These are phyloP conservation scores for Scrobipalpa costella DNA, from an alignment of 2,888 invertebrate species.

Conservation along the genomic window DNA sequence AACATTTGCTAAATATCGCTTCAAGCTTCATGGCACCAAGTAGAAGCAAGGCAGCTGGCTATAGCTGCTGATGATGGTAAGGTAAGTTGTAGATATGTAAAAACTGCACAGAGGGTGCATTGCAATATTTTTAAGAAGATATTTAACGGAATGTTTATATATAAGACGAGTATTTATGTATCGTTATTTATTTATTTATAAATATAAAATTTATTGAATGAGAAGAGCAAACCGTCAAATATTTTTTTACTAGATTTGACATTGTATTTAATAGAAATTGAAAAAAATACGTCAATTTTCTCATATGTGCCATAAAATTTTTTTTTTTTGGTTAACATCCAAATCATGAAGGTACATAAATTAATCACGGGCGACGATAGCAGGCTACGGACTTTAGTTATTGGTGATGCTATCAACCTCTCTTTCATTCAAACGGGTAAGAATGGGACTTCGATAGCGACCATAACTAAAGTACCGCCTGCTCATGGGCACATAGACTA, in stretches of 20 bases:
- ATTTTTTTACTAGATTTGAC: background rate
- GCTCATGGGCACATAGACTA: too few relatives aligned
- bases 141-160: background rate
- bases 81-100: slow-evolving; percentile 21
- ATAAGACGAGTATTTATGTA: background rate
- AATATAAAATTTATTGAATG: too few relatives aligned
- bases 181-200: background rate
- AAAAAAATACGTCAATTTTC: too few relatives aligned
- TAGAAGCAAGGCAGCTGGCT: background rate
- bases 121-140: background rate
- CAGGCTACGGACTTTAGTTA: too few relatives aligned
- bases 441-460: too few relatives aligned
- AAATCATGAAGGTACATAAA: too few relatives aligned
- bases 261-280: too few relatives aligned
- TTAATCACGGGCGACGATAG: too few relatives aligned
- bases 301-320: too few relatives aligned
- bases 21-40: slow-evolving; percentile 7
- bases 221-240: background rate
- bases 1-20: background rate
- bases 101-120: background rate
- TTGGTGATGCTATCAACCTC: too few relatives aligned
- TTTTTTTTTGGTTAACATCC: background rate
- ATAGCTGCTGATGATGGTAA: slow-evolving; percentile 12
- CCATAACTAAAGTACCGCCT: too few relatives aligned
- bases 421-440: too few relatives aligned